Base-by-base conservation (phyloP, 2,113 vertebrate genomes). In the Progne subis region DNA sequence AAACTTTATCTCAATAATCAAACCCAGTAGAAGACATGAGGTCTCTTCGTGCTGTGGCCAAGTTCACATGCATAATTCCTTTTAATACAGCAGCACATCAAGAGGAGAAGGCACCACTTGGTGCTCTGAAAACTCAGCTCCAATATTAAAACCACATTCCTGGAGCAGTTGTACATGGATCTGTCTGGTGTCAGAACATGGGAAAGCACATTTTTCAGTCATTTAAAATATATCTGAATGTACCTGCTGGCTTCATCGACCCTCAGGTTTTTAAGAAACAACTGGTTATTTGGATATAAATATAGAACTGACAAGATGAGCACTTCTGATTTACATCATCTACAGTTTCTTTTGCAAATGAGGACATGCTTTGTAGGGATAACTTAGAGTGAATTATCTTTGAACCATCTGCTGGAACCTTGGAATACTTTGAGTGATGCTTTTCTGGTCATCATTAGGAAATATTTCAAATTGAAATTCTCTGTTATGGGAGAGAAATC, bases 21-120 rank as follows among this genome's bases (percentile, higher is more conserved):
- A 77, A 83, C 78, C 59, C 52, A 95, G 47, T 79, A 31, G 69
- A 92, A 86, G 80, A 76, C 61, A 39, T 31, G 60, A 88, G 60
- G 28, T 90, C 71, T 96, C 88, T 69, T 88, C 94, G 97, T 96
- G 80, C 92, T 93, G 78, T 88, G 83, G 67, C 88, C 55, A 90
- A 79, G 67, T 86, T 94, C 92, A 84, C 82, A 82, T 92, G 61
- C 82, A 82, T 96, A 92, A 96, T 97, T 96, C 89, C 93, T 92
- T 97, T 95, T 96, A 90, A 97, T 96, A 84, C 86, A 93, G 92
- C 49, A 61, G 82, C 72, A 89, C 91, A 86, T 86, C 93, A 74
- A 71, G 81, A 61, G 74, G 55, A 31, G 90, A 88, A 95, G 53
- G 26, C 17, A 37, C 46, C 56, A 32, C 52, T 83, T 64, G 87